Base-by-base conservation (phyloP, 2,888 invertebrate species). In the Cataglyphis rosenhaueri region DNA sequence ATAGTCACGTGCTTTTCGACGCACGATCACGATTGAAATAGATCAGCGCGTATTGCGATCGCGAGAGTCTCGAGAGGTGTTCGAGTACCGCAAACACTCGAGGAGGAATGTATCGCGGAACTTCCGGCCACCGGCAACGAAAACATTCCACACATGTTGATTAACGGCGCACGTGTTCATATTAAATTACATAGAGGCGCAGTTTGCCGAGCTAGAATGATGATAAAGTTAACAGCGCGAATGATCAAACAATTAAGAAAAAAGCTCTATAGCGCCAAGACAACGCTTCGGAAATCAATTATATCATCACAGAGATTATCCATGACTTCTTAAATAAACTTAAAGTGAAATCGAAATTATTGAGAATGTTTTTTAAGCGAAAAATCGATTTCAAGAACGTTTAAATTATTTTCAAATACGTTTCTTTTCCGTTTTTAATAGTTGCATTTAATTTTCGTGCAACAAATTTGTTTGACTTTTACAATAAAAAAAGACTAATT, bases 221-320 rank as follows among this genome's bases (percentile, higher is more conserved):
- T 66, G 76, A 76, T 75, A 62, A 64, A 52, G 35, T 38, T 81
- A 62, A 78, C 25, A 82, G 76, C 44, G 76, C 21, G 62, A 15
- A 59, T 66, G 71, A 64, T 85, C 85, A 86, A 88, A 87, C 84
- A 88, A 88, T 88, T 88, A 86, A 82, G 21, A 52, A 79, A 48
- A 85, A 75, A 87, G 82, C 84, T 0, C 5, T n/a, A 25, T 10
- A n/a, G 12, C 12, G n/a, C 3, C 32, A 10, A 15, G 29, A 41
- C 18, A 15, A 4, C 2, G 68, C 32, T 59, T 35, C 15, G 25
- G 44, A 57, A 78, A 41, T 44, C 57, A 68, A 78, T 78, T 68
- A 65, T 44, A 78, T 21, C 21, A 3, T 57, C 41, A 25, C 41
- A 2, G 8, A 21, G 6, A 78, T 78, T 78, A 57, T 68, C 59